Percentiles rank a stretch among this genome's conserved stretches.
Evolutionary conservation across 23 tunicate species (phyloP).

Genomic region (Clavelina lepadiformis): DNA sequence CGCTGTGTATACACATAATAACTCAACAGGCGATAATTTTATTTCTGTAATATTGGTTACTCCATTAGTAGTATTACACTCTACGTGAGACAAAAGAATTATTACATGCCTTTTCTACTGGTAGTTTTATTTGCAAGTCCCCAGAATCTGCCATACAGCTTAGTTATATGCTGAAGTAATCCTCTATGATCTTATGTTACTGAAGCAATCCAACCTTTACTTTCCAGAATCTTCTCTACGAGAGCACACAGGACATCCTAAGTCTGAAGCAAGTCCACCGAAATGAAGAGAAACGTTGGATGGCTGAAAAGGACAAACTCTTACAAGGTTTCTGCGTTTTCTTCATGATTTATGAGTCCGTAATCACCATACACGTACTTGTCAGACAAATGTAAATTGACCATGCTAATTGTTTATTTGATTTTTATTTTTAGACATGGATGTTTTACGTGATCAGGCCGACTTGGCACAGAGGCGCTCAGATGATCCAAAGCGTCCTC

Average conservation of each 20-base stretch:
- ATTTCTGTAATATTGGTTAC: too few species aligned
- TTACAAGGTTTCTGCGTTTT: conserved; percentile 42
- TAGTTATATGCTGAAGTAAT: background rate
- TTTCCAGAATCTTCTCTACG: conserved; percentile 55
- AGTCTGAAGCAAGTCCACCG: conserved; percentile 56
- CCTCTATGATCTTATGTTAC: too few species aligned
- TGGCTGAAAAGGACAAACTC: conserved; percentile 78
- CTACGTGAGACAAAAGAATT: too few species aligned
- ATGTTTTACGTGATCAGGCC: conserved; percentile 32
- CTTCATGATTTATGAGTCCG: background rate
- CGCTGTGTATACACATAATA: too few species aligned
- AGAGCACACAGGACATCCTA: conserved; percentile 82
- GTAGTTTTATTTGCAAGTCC: too few species aligned
- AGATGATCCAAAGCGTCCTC: conserved; percentile 6
- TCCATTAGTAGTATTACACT: too few species aligned
- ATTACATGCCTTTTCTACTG: too few species aligned
- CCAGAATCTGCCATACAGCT: background rate
- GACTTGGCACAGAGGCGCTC: conserved; percentile 12
- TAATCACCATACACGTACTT: background rate
- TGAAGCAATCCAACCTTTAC: too few species aligned
- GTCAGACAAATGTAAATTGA: too few species aligned
- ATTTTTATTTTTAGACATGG: conserved; percentile 40
- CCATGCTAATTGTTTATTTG: background rate
- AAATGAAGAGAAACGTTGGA: conserved; percentile 74
- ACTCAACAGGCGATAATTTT: too few species aligned